These are phyloP conservation scores for Rhinopomastus cyanomelas DNA, from an alignment of 2,113 vertebrate genomes.

Conservation along the genomic window DNA sequence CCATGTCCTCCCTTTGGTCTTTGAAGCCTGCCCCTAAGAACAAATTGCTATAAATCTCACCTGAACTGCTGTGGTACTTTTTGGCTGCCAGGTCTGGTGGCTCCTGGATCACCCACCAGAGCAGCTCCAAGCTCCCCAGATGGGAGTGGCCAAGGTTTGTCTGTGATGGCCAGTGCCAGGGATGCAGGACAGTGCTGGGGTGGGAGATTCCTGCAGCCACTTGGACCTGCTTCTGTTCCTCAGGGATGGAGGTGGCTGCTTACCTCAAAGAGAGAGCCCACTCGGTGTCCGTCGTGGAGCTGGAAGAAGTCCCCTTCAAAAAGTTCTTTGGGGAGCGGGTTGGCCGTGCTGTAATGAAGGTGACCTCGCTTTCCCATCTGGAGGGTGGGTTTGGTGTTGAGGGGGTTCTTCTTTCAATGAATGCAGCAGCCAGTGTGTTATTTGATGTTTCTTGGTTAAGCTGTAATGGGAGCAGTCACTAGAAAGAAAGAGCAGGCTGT, in stretches of 20 bases:
- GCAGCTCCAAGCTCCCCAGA: background rate
- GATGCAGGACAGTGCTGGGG: accelerated
- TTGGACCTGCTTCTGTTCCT: background rate
- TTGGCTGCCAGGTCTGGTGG: background rate
- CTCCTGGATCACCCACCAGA: background rate
- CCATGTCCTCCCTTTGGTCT: background rate
- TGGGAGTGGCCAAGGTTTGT: background rate
- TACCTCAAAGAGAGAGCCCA: slow-evolving; percentile 94
- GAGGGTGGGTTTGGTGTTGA: background rate
- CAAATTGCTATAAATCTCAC: background rate
- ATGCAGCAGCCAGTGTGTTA: background rate
- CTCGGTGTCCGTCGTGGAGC: slow-evolving; percentile 93
- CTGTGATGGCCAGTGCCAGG: accelerated
- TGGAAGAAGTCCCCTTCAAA: slow-evolving; percentile 90
- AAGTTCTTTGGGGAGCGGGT: slow-evolving; percentile 92
- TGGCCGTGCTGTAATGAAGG: slow-evolving; percentile 94
- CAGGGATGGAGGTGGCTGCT: slow-evolving; percentile 97
- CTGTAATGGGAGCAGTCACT: background rate
- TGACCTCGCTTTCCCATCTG: slow-evolving; percentile 28
- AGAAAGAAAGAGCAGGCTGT: background rate
- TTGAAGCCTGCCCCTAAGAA: background rate
- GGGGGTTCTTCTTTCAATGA: background rate
- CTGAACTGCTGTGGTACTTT: background rate
- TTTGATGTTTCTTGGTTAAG: background rate
- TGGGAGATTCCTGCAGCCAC: accelerated